These are phyloP conservation scores for Notodonta dromedarius DNA, from an alignment of 2,888 invertebrate species.

Conservation along the genomic window DNA sequence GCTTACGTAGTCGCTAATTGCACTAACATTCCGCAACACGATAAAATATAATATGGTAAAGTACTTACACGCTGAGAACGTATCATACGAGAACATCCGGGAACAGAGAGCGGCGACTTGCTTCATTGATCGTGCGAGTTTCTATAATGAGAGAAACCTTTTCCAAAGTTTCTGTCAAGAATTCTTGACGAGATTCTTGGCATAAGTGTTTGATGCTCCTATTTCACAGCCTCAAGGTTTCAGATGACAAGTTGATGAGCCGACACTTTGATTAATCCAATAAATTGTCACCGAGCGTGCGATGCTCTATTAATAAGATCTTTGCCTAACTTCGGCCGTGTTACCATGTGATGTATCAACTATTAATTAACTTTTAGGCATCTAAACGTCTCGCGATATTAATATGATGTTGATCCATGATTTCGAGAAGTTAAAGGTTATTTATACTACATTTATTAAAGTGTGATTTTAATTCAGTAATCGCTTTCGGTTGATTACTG, in stretches of 20 bases:
- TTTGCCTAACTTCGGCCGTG: conserved; percentile 3
- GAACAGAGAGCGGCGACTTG: not conserved
- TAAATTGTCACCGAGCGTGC: conserved; percentile 7
- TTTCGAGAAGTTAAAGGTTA: not conserved
- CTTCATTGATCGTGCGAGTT: not conserved
- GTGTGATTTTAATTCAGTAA: too few species aligned
- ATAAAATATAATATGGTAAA: too few species aligned
- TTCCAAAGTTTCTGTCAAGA: not conserved
- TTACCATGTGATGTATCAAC: conserved; percentile 1
- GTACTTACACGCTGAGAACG: too few species aligned
- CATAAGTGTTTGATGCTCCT: not conserved
- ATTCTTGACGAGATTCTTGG: not conserved
- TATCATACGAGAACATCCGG: not conserved
- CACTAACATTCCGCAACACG: too few species aligned
- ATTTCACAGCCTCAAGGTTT: conserved; percentile 6
- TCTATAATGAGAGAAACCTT: not conserved
- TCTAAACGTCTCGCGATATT: not conserved
- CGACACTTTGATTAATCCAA: conserved; percentile 9
- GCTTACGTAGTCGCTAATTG: too few species aligned
- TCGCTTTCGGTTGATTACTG: too few species aligned
- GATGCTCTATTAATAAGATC: conserved; percentile 8
- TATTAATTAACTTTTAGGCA: conserved; percentile 6
- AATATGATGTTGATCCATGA: not conserved
- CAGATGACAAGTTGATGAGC: conserved; percentile 7
- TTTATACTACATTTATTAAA: too few species aligned